Percentiles rank a stretch among this genome's conserved stretches.
phyloP scores from a whole-genome alignment of 2,888 invertebrate species.

The Limnephilus rhombicus region DNA sequence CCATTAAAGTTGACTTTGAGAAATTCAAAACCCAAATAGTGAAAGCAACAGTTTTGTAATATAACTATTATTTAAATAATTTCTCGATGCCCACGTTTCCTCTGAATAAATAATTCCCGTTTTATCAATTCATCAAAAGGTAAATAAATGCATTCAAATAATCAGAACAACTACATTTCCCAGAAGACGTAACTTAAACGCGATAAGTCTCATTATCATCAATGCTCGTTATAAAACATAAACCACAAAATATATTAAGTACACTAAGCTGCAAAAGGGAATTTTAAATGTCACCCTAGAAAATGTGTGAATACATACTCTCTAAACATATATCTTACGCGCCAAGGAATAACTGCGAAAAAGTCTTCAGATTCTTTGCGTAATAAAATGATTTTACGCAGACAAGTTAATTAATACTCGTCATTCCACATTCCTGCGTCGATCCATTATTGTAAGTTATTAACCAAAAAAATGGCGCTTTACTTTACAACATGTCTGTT shows the following conservation, averaged over 20 bases:
- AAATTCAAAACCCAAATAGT: too few species aligned
- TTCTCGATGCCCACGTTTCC: too few species aligned
- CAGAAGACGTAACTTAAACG: neutral
- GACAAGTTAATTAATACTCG: slow-evolving; percentile 1
- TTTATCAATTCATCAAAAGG: neutral
- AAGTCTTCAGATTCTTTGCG: neutral
- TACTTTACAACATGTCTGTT: neutral
- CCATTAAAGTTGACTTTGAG: too few species aligned
- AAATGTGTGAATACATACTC: neutral
- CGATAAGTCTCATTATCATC: too few species aligned
- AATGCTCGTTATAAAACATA: too few species aligned
- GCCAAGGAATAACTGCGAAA: neutral
- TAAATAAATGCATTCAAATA: neutral
- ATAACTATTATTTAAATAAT: too few species aligned
- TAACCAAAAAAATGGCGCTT: neutral
- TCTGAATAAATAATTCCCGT: too few species aligned
- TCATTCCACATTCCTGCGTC: neutral
- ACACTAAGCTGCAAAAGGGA: neutral
- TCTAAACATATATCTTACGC: neutral
- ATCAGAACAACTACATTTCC: neutral
- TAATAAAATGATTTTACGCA: neutral
- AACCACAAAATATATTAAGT: neutral
- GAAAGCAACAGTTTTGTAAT: too few species aligned
- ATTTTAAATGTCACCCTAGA: neutral
- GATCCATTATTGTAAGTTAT: neutral